These are phyloP conservation scores for Dorcus parallelipipedus DNA, from an alignment of 2,888 invertebrate species.

Conservation along the genomic window DNA sequence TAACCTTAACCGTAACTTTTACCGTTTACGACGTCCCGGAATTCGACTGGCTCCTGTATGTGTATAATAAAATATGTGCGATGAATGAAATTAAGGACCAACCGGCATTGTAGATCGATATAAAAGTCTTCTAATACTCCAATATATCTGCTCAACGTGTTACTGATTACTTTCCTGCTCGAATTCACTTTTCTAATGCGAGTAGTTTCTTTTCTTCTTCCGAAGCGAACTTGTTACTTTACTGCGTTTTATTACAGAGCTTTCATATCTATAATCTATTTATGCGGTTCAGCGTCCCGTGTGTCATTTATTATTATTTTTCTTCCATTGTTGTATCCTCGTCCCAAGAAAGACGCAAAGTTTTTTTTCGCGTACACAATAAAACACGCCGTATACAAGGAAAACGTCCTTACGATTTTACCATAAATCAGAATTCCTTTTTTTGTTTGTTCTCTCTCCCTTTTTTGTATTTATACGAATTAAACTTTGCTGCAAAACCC, in stretches of 20 bases:
- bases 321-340: background rate
- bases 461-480: no score
- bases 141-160: slow-evolving; percentile 37
- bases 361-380: no score
- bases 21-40: no score
- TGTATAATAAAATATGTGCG: no score
- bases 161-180: slow-evolving; percentile 37
- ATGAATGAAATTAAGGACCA: slow-evolving; percentile 6
- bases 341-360: background rate
- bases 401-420: no score
- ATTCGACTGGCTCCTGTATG: no score
- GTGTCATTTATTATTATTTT: background rate
- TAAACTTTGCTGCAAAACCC: no score
- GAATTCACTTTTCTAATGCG: slow-evolving; percentile 31
- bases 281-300: background rate
- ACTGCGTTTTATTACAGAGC: slow-evolving; percentile 26
- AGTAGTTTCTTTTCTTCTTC: slow-evolving; percentile 27
- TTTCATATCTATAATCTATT: slow-evolving; percentile 25
- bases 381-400: no score
- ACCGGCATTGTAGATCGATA: slow-evolving; percentile 26
- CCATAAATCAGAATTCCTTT: no score
- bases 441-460: no score
- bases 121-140: slow-evolving; percentile 37
- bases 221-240: slow-evolving; percentile 28
- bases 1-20: no score